Percentiles rank a stretch among this genome's conserved stretches.
These are phyloP conservation scores for Andrena bucephala DNA, from an alignment of 2,888 invertebrate genomes.

Conservation along the genomic window DNA sequence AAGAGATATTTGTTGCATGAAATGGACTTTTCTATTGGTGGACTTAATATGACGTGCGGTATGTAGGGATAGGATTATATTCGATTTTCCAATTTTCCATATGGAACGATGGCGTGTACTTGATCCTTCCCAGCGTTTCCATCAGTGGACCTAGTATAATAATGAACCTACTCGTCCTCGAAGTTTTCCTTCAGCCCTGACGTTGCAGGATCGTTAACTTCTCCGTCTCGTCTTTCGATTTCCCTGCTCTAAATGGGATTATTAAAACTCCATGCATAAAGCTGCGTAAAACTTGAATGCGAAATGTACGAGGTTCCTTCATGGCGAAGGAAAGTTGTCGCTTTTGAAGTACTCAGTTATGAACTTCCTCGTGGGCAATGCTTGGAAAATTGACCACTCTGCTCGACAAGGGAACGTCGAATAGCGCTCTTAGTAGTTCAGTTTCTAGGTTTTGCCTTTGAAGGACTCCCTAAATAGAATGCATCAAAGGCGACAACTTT, in stretches of 20 bases:
- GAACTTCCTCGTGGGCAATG: neutral
- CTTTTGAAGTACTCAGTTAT: neutral
- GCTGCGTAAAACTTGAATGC: neutral
- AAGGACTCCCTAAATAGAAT: neutral
- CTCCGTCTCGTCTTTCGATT: neutral
- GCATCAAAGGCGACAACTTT: slow-evolving; percentile 1
- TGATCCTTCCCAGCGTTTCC: slow-evolving; percentile 40
- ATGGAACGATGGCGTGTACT: neutral
- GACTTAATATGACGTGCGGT: too few species aligned
- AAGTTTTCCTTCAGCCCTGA: neutral
- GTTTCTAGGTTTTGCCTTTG: neutral
- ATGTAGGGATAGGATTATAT: too few species aligned
- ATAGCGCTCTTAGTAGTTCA: neutral
- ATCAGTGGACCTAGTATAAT: neutral
- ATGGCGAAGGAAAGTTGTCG: neutral
- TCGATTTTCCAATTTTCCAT: neutral
- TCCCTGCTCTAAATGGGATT: neutral
- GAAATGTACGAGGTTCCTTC: neutral
- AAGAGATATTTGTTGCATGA: too few species aligned
- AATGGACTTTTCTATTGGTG: too few species aligned
- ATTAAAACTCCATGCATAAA: neutral
- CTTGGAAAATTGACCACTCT: neutral
- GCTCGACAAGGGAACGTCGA: neutral
- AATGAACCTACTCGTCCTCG: neutral
- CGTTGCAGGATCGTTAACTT: neutral